Evolutionary conservation across 2,888 invertebrate species (phyloP).

Genomic region (Eulithis prunata): DNA sequence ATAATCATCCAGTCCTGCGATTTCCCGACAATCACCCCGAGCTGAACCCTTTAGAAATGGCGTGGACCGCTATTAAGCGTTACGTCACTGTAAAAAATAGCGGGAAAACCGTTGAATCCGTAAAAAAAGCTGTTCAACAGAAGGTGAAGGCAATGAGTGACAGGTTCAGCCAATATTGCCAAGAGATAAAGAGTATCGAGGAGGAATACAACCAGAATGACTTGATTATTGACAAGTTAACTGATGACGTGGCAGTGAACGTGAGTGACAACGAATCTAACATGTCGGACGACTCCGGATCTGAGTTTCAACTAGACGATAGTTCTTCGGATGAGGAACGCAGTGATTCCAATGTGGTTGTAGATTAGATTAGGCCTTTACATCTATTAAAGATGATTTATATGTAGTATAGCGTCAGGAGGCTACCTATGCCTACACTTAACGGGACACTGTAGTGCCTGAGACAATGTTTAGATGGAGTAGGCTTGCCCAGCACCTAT

Average conservation of each 20-base stretch:
- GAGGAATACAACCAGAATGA: slow-evolving; percentile 21
- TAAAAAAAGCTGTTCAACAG: slow-evolving; percentile 11
- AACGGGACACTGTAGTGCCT: too few relatives aligned
- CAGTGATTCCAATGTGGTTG: too few relatives aligned
- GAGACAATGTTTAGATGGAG: too few relatives aligned
- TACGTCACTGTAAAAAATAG: slow-evolving; percentile 12
- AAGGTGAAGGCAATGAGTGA: slow-evolving; percentile 12
- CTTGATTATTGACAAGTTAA: slow-evolving; percentile 18
- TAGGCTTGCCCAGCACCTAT: too few relatives aligned
- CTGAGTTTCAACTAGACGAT: slow-evolving; percentile 12
- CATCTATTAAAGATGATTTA: too few relatives aligned
- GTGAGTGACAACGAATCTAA: slow-evolving; percentile 20
- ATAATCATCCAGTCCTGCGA: slow-evolving; percentile 22
- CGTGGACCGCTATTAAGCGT: slow-evolving; percentile 16
- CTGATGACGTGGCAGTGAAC: slow-evolving; percentile 17
- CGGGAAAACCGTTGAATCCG: slow-evolving; percentile 5
- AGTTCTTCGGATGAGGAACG: slow-evolving; percentile 21
- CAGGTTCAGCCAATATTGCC: slow-evolving; percentile 10
- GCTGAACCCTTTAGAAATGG: slow-evolving; percentile 25
- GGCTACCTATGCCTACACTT: too few relatives aligned
- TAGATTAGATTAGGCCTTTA: too few relatives aligned
- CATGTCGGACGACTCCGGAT: slow-evolving; percentile 8
- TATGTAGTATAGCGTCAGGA: too few relatives aligned
- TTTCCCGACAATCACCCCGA: slow-evolving; percentile 24
- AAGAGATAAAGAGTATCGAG: slow-evolving; percentile 10